Conservation (phyloP, 2,797 vertebrate species). For the Adrianichthys oophorus region DNA sequence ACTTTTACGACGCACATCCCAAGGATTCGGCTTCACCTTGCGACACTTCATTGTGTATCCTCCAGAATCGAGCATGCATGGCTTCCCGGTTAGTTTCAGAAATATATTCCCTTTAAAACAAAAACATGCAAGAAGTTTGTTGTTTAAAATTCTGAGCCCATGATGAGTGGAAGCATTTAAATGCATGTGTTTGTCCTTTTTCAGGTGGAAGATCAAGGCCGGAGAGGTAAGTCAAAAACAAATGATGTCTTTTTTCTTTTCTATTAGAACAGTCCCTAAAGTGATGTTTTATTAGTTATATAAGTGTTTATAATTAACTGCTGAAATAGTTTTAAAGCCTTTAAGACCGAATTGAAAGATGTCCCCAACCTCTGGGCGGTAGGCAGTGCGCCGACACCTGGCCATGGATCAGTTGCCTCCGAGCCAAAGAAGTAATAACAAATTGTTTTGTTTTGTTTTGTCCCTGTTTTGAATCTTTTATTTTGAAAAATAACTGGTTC, state of each 20-base stretch:
- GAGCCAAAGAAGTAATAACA: no score
- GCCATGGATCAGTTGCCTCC: no score
- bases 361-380: no score
- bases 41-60: slow-evolving; percentile 99
- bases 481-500: no score
- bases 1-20: slow-evolving; percentile 84
- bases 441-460: no score
- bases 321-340: no score
- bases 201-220: slow-evolving; percentile 76
- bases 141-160: slow-evolving; percentile 8
- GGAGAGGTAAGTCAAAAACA: slow-evolving; percentile 73
- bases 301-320: no score
- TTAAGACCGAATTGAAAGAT: no score
- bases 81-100: slow-evolving; percentile 81
- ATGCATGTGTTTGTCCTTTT: slow-evolving; percentile 34
- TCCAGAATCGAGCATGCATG: slow-evolving; percentile 90
- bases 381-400: no score
- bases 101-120: slow-evolving; percentile 2
- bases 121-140: slow-evolving; percentile 27
- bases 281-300: no score
- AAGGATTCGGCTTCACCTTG: slow-evolving; percentile 96
- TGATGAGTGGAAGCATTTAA: slow-evolving; percentile 33
- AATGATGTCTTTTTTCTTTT: slow-evolving; percentile 13
- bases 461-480: no score
- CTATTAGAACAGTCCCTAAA: neutral